A percentile compares a stretch with the other conserved stretches of the same genome.
phyloP scores from a whole-genome alignment of 2,888 invertebrate genomes.

The Cephonodes hylas region DNA sequence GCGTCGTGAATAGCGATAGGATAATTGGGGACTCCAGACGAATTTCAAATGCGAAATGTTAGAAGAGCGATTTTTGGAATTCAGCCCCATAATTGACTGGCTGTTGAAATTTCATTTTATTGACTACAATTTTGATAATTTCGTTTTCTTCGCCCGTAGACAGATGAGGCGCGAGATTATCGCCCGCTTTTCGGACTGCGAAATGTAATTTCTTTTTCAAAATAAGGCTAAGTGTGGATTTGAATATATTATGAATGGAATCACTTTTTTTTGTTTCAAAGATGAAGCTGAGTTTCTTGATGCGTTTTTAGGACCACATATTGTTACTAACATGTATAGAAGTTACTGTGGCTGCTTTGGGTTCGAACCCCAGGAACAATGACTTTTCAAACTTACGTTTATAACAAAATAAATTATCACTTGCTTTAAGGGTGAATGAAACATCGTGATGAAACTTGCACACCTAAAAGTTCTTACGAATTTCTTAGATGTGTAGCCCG shows the following conservation, averaged over 20 bases:
- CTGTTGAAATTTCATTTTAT: conserved; percentile 3
- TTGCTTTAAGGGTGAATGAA: too few relatives aligned
- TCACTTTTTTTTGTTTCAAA: too few relatives aligned
- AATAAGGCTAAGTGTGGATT: neutral
- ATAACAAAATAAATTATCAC: too few relatives aligned
- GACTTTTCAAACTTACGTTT: too few relatives aligned
- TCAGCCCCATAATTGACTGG: neutral
- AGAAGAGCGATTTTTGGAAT: conserved; percentile 10
- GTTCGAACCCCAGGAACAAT: too few relatives aligned
- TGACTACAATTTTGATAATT: neutral
- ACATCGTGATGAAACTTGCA: too few relatives aligned
- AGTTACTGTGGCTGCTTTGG: too few relatives aligned
- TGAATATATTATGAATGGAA: neutral
- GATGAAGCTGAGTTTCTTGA: too few relatives aligned
- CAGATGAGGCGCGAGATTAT: neutral
- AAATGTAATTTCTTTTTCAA: neutral
- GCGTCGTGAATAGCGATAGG: conserved; percentile 32
- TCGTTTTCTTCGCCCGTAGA: neutral
- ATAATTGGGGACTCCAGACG: conserved; percentile 29
- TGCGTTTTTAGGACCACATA: too few relatives aligned
- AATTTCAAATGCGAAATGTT: conserved; percentile 17
- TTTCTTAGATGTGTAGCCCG: too few relatives aligned
- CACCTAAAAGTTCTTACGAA: too few relatives aligned
- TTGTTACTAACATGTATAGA: too few relatives aligned
- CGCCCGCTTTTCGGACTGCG: neutral